phyloP scores from a whole-genome alignment of 2,888 invertebrate genomes.

The Keiferia lycopersicella region DNA sequence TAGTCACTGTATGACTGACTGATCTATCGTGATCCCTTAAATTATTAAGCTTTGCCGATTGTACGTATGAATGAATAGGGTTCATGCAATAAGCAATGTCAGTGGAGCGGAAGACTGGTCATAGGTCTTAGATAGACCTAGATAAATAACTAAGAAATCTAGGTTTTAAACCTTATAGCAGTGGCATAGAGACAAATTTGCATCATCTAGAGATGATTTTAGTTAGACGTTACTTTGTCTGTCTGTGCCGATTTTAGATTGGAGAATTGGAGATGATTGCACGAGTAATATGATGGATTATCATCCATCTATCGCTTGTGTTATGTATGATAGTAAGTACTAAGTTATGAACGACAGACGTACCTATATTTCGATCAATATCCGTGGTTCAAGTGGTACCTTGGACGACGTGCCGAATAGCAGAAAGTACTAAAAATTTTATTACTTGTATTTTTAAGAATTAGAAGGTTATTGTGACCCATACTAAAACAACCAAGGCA shows the following conservation, averaged over 20 bases:
- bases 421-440: no score
- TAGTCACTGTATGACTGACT: no score
- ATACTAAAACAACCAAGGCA: no score
- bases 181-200: slow-evolving; percentile 9
- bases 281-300: background rate
- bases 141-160: slow-evolving; percentile 13
- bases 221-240: background rate
- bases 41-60: no score
- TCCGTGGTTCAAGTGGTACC: no score
- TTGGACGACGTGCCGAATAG: no score
- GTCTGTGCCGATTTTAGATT: background rate
- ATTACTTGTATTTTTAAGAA: no score
- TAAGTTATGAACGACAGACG: no score
- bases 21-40: no score
- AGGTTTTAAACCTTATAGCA: background rate
- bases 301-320: no score
- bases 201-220: background rate
- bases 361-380: no score
- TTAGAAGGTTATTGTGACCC: no score
- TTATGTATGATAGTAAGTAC: background rate
- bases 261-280: background rate
- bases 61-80: slow-evolving; percentile 45
- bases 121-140: slow-evolving; percentile 42
- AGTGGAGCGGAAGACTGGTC: slow-evolving; percentile 64
- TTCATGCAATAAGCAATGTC: slow-evolving; percentile 48